Conservation (phyloP, 2,113 vertebrate species). For the Pantherophis guttatus region DNA sequence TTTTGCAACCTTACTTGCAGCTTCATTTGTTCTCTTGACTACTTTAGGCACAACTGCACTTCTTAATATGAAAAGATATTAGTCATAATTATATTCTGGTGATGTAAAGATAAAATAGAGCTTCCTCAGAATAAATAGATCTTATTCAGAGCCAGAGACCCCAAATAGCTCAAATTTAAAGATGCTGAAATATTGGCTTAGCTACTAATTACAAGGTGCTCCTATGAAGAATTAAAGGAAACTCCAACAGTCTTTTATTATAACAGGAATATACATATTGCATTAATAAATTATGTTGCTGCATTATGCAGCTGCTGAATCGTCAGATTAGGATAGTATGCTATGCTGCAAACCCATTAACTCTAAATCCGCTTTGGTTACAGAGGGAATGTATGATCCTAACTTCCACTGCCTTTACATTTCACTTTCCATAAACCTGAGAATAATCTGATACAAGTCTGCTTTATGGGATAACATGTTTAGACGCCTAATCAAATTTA, state of each 20-base stretch:
- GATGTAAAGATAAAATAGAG: slow-evolving; percentile 7
- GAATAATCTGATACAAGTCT: slow-evolving; percentile 50
- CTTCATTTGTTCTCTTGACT: neutral
- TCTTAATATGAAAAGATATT: slow-evolving; percentile 4
- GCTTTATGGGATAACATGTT: slow-evolving; percentile 50
- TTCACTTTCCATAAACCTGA: slow-evolving; percentile 38
- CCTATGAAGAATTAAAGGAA: slow-evolving; percentile 56
- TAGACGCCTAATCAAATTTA: slow-evolving; percentile 59
- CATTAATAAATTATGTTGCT: slow-evolving; percentile 62
- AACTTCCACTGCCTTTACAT: slow-evolving; percentile 50
- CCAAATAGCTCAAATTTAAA: slow-evolving; percentile 48
- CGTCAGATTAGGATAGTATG: slow-evolving; percentile 63
- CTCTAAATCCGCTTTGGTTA: slow-evolving; percentile 64
- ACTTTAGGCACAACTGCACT: slow-evolving; percentile 8
- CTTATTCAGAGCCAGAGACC: slow-evolving; percentile 30
- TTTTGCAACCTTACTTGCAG: neutral
- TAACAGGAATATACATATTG: slow-evolving; percentile 54
- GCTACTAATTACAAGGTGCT: slow-evolving; percentile 55
- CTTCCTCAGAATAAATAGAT: neutral
- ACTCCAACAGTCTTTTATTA: slow-evolving; percentile 59
- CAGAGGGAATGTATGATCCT: slow-evolving; percentile 47
- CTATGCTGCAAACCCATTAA: slow-evolving; percentile 61
- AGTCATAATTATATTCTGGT: neutral
- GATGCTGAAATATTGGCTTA: slow-evolving; percentile 53
- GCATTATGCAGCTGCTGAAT: slow-evolving; percentile 59